These are phyloP conservation scores for Lepidurus arcticus DNA, from an alignment of 1,140 invertebrate species.

Conservation along the genomic window DNA sequence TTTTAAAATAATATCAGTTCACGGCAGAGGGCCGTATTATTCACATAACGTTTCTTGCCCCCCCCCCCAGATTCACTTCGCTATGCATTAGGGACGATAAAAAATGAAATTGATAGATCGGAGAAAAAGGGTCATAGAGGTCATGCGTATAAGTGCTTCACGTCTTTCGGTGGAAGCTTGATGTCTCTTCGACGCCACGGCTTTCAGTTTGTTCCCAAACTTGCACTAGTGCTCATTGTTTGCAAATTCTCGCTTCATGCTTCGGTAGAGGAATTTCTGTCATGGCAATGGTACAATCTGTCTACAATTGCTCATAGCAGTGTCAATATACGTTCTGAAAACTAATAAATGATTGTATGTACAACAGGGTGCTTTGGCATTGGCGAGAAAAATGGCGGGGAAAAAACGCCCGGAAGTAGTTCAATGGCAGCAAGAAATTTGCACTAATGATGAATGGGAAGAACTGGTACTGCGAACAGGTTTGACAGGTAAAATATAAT, in stretches of 20 bases:
- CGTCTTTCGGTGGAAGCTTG: background rate
- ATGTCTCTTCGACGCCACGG: background rate
- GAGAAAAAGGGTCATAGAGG: background rate
- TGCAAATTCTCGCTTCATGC: background rate
- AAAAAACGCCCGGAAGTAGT: slow-evolving; percentile 65
- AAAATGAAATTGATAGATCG: background rate
- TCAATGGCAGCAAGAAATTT: slow-evolving; percentile 70
- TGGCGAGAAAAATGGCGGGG: slow-evolving; percentile 50
- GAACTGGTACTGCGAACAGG: slow-evolving; percentile 71
- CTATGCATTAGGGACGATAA: background rate
- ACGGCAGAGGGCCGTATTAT: too few species aligned
- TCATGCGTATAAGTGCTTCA: background rate
- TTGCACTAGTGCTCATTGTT: background rate
- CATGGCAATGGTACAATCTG: background rate
- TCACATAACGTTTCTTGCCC: background rate
- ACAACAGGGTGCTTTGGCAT: slow-evolving; percentile 32
- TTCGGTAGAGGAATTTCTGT: background rate
- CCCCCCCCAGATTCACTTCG: background rate
- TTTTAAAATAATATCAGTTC: too few species aligned
- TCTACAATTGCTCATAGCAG: background rate
- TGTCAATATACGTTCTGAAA: background rate
- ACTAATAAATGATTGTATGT: background rate
- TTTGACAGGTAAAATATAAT: slow-evolving; percentile 59
- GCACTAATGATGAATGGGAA: slow-evolving; percentile 79
- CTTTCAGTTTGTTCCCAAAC: background rate